Conservation (phyloP, 2,113 vertebrate species). For the Piprites chloris region DNA sequence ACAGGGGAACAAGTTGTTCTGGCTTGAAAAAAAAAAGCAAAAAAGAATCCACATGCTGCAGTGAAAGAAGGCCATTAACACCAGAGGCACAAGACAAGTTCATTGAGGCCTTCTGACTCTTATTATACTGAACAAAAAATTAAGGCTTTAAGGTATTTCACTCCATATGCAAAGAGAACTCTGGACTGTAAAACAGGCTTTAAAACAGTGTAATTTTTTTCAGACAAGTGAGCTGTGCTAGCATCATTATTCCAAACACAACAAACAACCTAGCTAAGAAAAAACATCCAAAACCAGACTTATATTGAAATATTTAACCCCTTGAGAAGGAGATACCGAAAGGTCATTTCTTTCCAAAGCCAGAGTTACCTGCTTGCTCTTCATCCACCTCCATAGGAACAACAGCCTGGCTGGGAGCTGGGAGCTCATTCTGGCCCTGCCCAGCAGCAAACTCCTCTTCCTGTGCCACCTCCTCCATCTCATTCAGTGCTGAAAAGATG, state of each 20-base stretch:
- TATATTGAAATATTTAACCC: not conserved
- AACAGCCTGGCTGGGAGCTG: conserved; percentile 68
- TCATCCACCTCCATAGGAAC: conserved; percentile 82
- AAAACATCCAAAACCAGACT: not conserved
- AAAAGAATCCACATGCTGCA: not conserved
- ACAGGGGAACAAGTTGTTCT: not conserved
- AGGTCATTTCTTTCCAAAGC: not conserved
- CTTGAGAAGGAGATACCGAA: not conserved
- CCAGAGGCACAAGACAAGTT: not conserved
- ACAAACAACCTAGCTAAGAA: not conserved
- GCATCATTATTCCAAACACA: not conserved
- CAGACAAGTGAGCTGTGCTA: not conserved
- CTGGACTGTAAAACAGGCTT: not conserved
- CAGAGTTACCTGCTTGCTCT: conserved; percentile 90
- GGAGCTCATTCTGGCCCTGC: conserved; percentile 57
- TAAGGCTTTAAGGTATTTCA: not conserved
- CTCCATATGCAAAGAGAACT: not conserved
- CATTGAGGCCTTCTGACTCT: not conserved
- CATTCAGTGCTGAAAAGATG: conserved; percentile 78
- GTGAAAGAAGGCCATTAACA: not conserved
- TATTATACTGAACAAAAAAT: not conserved
- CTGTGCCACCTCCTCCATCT: conserved; percentile 85
- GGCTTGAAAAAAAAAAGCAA: not conserved
- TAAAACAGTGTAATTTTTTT: not conserved
- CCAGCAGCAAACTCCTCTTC: conserved; percentile 78